phyloP scores from a whole-genome alignment of 2,888 invertebrate genomes.

The Scaptomyza cyrtandrae region DNA sequence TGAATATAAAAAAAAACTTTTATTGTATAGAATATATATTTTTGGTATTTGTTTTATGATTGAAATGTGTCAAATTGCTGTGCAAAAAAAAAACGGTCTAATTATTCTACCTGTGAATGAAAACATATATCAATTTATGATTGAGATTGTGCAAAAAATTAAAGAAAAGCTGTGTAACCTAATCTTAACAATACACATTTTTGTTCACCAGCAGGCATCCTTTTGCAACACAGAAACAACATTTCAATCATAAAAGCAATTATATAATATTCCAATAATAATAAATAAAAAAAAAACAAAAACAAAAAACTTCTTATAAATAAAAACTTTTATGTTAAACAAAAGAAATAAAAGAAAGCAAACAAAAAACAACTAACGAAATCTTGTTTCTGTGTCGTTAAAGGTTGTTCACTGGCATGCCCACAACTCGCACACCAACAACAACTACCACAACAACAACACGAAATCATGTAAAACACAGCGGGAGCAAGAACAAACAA shows the following conservation, averaged over 20 bases:
- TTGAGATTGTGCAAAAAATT: slow-evolving; percentile 26
- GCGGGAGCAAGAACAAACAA: slow-evolving; percentile 37
- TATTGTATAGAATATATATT: slow-evolving; percentile 39
- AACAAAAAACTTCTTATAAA: slow-evolving; percentile 21
- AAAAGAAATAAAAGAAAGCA: slow-evolving; percentile 35
- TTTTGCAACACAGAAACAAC: slow-evolving; percentile 85
- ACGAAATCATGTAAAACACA: slow-evolving; percentile 55
- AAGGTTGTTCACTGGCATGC: slow-evolving; percentile 86
- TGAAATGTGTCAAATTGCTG: slow-evolving; percentile 84
- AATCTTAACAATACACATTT: slow-evolving; percentile 65
- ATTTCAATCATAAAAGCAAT: slow-evolving; percentile 85
- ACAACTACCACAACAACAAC: slow-evolving; percentile 49
- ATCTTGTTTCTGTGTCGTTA: slow-evolving; percentile 86
- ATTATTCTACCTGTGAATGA: slow-evolving; percentile 40
- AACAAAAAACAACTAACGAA: slow-evolving; percentile 82
- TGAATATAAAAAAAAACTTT: slow-evolving; percentile 43
- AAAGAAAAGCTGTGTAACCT: slow-evolving; percentile 45
- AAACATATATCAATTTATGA: slow-evolving; percentile 10
- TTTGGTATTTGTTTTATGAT: slow-evolving; percentile 84
- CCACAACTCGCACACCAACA: slow-evolving; percentile 73
- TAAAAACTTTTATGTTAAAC: slow-evolving; percentile 31
- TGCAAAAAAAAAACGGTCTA: slow-evolving; percentile 51
- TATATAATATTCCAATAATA: slow-evolving; percentile 28
- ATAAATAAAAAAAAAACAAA: slow-evolving; percentile 24
- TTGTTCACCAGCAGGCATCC: slow-evolving; percentile 82